These are phyloP conservation scores for Zaprionus africanus DNA, from an alignment of 1,140 invertebrate genomes.

Conservation along the genomic window DNA sequence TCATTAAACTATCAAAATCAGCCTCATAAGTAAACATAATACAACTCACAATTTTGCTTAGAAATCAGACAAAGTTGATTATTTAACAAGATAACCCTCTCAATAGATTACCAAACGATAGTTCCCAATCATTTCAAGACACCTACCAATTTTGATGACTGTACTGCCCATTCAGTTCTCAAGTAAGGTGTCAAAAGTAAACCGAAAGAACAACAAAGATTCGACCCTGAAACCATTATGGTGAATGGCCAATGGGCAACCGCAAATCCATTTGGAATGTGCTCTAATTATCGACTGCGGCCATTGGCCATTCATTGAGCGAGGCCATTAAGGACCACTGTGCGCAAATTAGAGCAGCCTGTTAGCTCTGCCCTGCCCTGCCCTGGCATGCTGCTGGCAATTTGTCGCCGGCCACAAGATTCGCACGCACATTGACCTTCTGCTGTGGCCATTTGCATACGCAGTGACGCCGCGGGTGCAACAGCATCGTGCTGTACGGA, in stretches of 20 bases:
- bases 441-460: constrained; percentile 76
- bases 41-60: no score
- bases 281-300: constrained; percentile 67
- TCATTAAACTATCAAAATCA: no score
- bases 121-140: background rate
- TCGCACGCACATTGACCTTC: constrained; percentile 82
- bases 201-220: background rate
- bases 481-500: constrained; percentile 32
- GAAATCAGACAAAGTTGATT: background rate
- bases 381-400: constrained; percentile 38
- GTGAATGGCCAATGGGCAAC: constrained; percentile 37
- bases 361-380: constrained; percentile 12
- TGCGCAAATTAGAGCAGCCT: constrained; percentile 67
- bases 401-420: constrained; percentile 64
- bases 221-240: constrained; percentile 22
- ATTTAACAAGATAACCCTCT: background rate
- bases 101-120: background rate
- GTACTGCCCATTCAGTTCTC: background rate
- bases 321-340: constrained; percentile 51
- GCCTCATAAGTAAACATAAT: no score
- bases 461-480: constrained; percentile 58
- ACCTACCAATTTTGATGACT: background rate
- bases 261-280: constrained; percentile 68
- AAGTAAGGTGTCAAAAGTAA: background rate
- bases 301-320: constrained; percentile 52